phyloP scores from a whole-genome alignment of 92 coral and sea anemone genomes.

The Heteractis magnifica region DNA sequence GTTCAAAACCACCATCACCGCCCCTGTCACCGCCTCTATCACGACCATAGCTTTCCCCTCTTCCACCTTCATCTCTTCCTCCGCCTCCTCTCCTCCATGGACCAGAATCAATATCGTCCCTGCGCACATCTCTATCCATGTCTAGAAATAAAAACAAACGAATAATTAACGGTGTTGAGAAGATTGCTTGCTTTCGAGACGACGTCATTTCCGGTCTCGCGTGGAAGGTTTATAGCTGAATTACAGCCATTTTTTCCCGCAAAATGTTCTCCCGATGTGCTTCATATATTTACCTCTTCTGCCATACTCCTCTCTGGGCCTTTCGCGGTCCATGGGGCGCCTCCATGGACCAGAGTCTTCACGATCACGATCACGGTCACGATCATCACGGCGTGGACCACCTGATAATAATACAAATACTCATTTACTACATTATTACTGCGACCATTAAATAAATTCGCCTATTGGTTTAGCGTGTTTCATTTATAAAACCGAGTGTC shows the following conservation, averaged over 20 bases:
- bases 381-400: slow-evolving; percentile 62
- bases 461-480: not conserved
- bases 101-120: slow-evolving; percentile 19
- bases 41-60: slow-evolving; percentile 18
- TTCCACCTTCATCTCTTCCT: slow-evolving; percentile 4
- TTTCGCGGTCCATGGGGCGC: slow-evolving; percentile 53
- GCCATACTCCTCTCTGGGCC: slow-evolving; percentile 40
- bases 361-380: slow-evolving; percentile 33
- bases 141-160: slow-evolving; percentile 10
- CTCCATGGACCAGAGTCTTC: slow-evolving; percentile 57
- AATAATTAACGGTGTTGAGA: too few relatives aligned
- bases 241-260: too few relatives aligned
- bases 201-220: too few relatives aligned
- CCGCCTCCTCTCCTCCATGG: slow-evolving; percentile 23
- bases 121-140: slow-evolving; percentile 17
- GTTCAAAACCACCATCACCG: slow-evolving; percentile 22
- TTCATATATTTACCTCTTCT: slow-evolving; percentile 20
- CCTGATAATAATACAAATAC: not conserved
- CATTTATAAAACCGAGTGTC: not conserved
- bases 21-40: slow-evolving; percentile 29
- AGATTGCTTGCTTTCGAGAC: too few relatives aligned
- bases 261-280: too few relatives aligned
- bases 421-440: not conserved
- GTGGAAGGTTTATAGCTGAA: too few relatives aligned
- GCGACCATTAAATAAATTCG: too few relatives aligned